A percentile compares a stretch with the other conserved stretches of the same genome.
These are phyloP conservation scores for Thamnophis sirtalis DNA, from an alignment of 2,113 vertebrate species.

Conservation along the genomic window DNA sequence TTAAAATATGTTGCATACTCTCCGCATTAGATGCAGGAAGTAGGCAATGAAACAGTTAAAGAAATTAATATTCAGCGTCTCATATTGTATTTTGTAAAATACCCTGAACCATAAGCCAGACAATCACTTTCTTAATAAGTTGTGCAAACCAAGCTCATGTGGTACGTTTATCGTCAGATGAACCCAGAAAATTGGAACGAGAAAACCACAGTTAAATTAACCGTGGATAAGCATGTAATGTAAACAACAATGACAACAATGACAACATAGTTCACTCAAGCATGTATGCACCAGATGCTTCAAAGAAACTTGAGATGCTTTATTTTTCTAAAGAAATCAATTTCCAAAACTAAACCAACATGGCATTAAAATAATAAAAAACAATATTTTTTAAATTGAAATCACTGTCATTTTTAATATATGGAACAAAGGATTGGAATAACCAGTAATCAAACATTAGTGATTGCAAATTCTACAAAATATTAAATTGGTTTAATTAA, in stretches of 20 bases:
- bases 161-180: background rate
- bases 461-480: background rate
- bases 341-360: background rate
- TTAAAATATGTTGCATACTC: background rate
- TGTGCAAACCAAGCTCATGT: background rate
- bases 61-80: background rate
- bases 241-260: background rate
- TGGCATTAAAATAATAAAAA: background rate
- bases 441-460: background rate
- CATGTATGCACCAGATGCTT: background rate
- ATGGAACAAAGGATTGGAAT: background rate
- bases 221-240: background rate
- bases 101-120: background rate
- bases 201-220: background rate
- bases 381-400: background rate
- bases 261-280: background rate
- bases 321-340: background rate
- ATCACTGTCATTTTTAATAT: background rate
- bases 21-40: background rate
- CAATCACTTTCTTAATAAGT: background rate
- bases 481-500: background rate
- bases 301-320: background rate
- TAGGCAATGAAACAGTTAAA: background rate
- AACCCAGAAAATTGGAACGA: background rate
- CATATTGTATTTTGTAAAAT: background rate